Evolutionary conservation across 2,797 vertebrate genomes (phyloP), one percentile per base, ranked within the genome.

Genomic region (Pygocentrus nattereri): DNA sequence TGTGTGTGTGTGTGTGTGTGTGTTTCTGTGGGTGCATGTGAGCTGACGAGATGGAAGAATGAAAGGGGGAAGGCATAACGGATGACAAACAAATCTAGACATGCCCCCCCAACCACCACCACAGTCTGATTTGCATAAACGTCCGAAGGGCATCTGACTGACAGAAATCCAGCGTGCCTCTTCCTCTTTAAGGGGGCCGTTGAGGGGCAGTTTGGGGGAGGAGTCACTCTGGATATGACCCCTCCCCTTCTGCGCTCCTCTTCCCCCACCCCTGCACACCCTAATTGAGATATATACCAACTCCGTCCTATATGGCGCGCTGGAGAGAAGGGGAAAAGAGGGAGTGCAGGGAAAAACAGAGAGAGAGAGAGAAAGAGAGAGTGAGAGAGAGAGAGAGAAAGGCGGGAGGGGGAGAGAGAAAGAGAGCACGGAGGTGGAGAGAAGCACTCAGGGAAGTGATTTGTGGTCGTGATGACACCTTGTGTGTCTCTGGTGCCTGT

Each of bases 391-490:
- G 70, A 47, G 59, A 68, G 72, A 73, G 73, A 58, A 61, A 74
- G 59, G n/a, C 56, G 47, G 38, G 67, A 61, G 56, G 54, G 58
- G 69, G 49, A 34, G 41, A 58, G 71, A 64, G 70, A 47, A 41
- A 62, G 59, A 41, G 25, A 62, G 68, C 30, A 30, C 10, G 49
- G 41, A 67, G 62, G 74, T 72, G 73, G 67, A 76, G 78, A 74
- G 74, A 78, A 79, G 79, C 70, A 77, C 80, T 84, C 82, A 78
- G 84, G 79, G 85, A 90, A 91, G 92, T 94, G 93, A 94, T 94
- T 95, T 94, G 93, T 94, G 93, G 93, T 91, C 91, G 90, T 92
- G 92, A 93, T 94, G 94, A 94, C 94, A 94, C 92, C 93, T 94
- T 94, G 93, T 92, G 91, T 93, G 88, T 89, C 88, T 88, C 79